Conservation (phyloP, 2,888 invertebrate species). For the Archaeoteleia sp. region DNA sequence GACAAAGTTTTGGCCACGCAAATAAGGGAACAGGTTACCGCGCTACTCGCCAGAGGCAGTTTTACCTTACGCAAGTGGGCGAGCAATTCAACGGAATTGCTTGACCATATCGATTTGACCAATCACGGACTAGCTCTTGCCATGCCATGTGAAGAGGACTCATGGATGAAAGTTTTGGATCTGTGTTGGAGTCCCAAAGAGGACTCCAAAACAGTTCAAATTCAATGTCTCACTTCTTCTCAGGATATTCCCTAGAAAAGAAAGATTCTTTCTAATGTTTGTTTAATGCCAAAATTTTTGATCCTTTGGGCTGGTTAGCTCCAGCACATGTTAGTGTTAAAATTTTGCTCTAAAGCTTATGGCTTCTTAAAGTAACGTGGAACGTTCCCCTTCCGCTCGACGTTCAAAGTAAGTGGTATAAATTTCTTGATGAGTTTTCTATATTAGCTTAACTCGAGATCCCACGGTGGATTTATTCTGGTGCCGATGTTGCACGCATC, state of each 20-base stretch:
- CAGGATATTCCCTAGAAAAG: slow-evolving; percentile 8
- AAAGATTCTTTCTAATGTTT: slow-evolving; percentile 1
- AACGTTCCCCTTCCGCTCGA: not conserved
- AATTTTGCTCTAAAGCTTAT: slow-evolving; percentile 27
- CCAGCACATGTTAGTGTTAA: slow-evolving; percentile 12
- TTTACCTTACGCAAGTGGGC: too few species aligned
- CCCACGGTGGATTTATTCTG: slow-evolving; percentile 11
- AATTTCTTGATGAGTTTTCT: not conserved
- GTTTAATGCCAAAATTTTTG: slow-evolving; percentile 6
- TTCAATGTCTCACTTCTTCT: slow-evolving; percentile 13
- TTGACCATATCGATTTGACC: not conserved
- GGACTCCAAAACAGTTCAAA: not conserved
- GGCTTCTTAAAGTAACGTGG: slow-evolving; percentile 14
- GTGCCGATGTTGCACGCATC: not conserved
- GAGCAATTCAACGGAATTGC: too few species aligned
- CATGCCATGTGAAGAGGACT: slow-evolving; percentile 2
- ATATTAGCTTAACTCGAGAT: not conserved
- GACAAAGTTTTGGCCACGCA: too few species aligned
- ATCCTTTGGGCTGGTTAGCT: too few species aligned
- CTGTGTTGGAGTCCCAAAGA: slow-evolving; percentile 9
- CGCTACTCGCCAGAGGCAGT: not conserved
- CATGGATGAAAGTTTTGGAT: slow-evolving; percentile 5
- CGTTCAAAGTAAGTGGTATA: not conserved
- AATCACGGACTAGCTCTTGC: slow-evolving; percentile 4
- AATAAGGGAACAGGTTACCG: too few species aligned